Base-by-base conservation (phyloP, 92 coral and sea anemone genomes). In the Micromussa lordhowensis region DNA sequence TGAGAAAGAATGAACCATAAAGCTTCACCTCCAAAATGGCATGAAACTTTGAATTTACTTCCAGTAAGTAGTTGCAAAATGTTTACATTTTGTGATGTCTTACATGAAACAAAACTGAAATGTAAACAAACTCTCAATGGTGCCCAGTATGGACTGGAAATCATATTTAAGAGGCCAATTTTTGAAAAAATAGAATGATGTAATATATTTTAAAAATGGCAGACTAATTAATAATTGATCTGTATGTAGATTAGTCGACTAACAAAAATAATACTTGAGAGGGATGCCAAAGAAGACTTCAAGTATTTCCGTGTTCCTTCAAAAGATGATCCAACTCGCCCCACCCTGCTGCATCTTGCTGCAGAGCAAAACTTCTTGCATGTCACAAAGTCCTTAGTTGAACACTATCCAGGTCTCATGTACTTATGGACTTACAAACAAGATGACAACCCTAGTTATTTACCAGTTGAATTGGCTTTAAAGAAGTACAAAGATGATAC, bases 291-390 rank as follows among this genome's bases (percentile, higher is more conserved):
- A n/a, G 90, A 87, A 80, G 94, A 86, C 69, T 95, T 88, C 87
- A 94, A 93, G 48, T 92, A 83, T 84, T 97, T 94, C 82, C 92
- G 97, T 48, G 93, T 95, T 28, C 92, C 91, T 80, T 94, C 95
- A 70, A 95, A 95, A 76, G 97, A 94, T 38, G 93, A 97, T 57
- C 77, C 88, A 48, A 80, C 83, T 32, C 81, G 95, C 16, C 98
- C 99, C 5, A 94, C 97, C 1, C 91, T 97, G 40, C 82, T 97
- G 38, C 99, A 97, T 57, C 92, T 95, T 59, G 99, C 99, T 16
- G 99, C 99, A 0, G 80, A 87, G 53, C 94, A 87, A 79, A 96
- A 96, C 68, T 97, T 97, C 91, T 59, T 89, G 32, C 94, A 93
- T 63, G 96, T 97, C 19, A 73, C 97, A 12, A 94, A 93, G 79